Conservation (phyloP, 37 sponge, comb jelly and placozoan species). For the Lycopodina hypogea region DNA sequence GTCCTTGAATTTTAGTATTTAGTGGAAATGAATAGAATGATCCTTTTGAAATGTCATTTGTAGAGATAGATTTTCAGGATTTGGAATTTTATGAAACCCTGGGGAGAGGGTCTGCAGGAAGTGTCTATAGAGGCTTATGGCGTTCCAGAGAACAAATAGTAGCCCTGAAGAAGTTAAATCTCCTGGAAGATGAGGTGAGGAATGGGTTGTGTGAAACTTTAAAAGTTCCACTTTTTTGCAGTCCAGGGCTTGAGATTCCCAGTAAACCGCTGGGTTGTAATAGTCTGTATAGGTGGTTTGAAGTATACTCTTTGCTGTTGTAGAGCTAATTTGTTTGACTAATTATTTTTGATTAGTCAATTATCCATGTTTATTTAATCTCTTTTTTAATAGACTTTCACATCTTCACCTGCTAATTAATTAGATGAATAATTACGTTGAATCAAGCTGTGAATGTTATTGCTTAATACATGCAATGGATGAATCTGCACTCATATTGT, state of each 20-base stretch:
- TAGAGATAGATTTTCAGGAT: constrained; percentile 68
- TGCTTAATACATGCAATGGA: no score
- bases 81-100: constrained; percentile 74
- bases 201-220: neutral
- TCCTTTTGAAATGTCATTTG: constrained; percentile 60
- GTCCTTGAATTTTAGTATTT: neutral
- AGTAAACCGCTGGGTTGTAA: neutral
- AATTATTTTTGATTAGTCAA: no score
- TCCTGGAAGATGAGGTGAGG: constrained; percentile 67
- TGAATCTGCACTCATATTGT: no score
- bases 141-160: constrained; percentile 70
- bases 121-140: constrained; percentile 83
- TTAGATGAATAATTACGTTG: no score
- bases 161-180: constrained; percentile 79
- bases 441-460: no score
- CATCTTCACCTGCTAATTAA: no score
- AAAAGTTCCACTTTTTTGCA: no score
- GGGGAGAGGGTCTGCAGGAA: constrained; percentile 77
- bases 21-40: no score
- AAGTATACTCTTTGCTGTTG: no score
- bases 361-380: no score
- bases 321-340: no score
- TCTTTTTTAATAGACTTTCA: no score
- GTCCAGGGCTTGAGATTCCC: neutral
- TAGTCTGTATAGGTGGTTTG: neutral